Percentiles rank a stretch among this genome's conserved stretches.
Evolutionary conservation across 2,113 vertebrate species (phyloP).

Genomic region (Sphyrna mokarran): DNA sequence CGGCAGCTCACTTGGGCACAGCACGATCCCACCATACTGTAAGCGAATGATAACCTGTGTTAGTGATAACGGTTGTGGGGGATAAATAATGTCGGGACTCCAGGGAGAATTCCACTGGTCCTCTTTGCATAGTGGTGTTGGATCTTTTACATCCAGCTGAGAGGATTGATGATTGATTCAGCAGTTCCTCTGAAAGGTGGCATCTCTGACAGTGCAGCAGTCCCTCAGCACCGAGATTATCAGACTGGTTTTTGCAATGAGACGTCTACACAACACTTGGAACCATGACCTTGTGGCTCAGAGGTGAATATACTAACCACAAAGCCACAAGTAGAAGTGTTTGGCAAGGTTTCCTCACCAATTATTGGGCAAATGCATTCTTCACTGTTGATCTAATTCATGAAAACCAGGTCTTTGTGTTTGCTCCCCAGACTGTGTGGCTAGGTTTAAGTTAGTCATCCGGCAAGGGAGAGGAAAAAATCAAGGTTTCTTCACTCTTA

Average conservation of each 20-base stretch:
- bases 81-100: not conserved
- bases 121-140: not conserved
- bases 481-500: not conserved
- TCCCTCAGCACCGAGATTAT: not conserved
- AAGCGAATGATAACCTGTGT: not conserved
- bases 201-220: not conserved
- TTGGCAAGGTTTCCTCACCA: not conserved
- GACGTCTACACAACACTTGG: not conserved
- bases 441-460: not conserved
- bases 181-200: not conserved
- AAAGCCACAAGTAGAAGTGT: not conserved
- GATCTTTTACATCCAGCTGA: not conserved
- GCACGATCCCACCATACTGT: not conserved
- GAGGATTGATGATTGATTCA: not conserved
- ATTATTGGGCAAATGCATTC: not conserved
- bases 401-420: not conserved
- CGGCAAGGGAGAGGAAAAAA: not conserved
- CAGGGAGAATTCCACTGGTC: not conserved
- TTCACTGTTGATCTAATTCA: no score
- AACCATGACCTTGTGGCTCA: not conserved
- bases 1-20: not conserved
- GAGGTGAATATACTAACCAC: not conserved
- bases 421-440: not conserved
- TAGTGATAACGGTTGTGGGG: not conserved
- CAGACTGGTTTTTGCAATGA: not conserved